Percentiles rank a stretch among this genome's conserved stretches.
phyloP scores from a whole-genome alignment of 2,113 vertebrate genomes.

The Rhadina sibilatrix region DNA sequence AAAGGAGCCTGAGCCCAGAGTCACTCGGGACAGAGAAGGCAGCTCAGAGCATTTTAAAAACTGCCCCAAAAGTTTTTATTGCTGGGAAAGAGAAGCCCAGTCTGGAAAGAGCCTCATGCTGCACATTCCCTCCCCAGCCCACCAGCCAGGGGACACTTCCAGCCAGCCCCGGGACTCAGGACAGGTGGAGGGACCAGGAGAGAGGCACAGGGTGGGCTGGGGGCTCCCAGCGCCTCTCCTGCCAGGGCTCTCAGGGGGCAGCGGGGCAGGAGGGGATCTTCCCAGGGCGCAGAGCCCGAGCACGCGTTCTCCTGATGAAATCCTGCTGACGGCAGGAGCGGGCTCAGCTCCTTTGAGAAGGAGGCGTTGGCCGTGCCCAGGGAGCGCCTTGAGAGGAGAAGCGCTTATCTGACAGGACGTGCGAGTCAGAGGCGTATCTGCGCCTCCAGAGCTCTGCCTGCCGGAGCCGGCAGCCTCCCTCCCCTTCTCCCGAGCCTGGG shows the following conservation, averaged over 20 bases:
- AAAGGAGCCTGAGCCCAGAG: not conserved
- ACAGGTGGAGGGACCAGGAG: not conserved
- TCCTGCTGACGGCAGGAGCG: not conserved
- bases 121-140: not conserved
- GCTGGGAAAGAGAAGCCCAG: not conserved
- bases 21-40: not conserved
- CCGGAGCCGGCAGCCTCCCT: not conserved
- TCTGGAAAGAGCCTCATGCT: rapidly evolving
- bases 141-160: not conserved
- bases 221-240: not conserved
- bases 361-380: not conserved
- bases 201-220: not conserved
- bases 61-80: not conserved
- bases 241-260: not conserved
- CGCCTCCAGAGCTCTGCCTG: not conserved
- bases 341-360: not conserved
- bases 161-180: rapidly evolving
- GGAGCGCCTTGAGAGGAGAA: not conserved
- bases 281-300: not conserved
- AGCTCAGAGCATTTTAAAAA: not conserved
- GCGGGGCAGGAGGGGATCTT: rapidly evolving
- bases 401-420: not conserved
- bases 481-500: not conserved
- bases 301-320: rapidly evolving
- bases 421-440: not conserved